A percentile compares a stretch with the other conserved stretches of the same genome.
Evolutionary conservation across 2,113 vertebrate species (phyloP).

Genomic region (Hymenochirus boettgeri): DNA sequence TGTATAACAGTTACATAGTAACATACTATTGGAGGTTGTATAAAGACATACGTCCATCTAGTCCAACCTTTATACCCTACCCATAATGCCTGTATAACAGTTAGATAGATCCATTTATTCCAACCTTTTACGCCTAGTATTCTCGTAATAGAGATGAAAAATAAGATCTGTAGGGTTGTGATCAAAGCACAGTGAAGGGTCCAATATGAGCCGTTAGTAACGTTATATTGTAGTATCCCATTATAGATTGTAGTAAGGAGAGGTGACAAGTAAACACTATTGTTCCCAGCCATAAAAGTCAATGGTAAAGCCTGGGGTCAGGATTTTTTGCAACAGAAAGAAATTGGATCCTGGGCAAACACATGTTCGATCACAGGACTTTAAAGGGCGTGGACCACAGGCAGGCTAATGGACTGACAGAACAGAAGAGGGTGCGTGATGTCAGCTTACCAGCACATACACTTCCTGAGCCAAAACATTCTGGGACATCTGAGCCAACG

Average conservation of each 20-base stretch:
- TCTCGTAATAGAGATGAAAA: too few species aligned
- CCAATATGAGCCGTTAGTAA: too few species aligned
- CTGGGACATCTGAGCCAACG: slow-evolving; percentile 86
- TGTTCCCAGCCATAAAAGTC: slow-evolving; percentile 73
- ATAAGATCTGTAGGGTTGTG: too few species aligned
- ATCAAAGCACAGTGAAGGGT: too few species aligned
- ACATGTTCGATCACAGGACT: slow-evolving; percentile 79
- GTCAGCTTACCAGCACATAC: slow-evolving; percentile 96
- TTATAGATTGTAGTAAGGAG: background rate
- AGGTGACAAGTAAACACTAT: slow-evolving; percentile 44
- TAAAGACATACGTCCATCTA: too few species aligned
- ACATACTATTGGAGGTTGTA: too few species aligned
- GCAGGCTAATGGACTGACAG: slow-evolving; percentile 78
- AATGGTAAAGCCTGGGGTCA: slow-evolving; percentile 64
- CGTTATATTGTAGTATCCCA: too few species aligned
- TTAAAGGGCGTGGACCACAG: slow-evolving; percentile 63
- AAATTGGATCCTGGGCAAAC: slow-evolving; percentile 78
- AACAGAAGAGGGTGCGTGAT: slow-evolving; percentile 80
- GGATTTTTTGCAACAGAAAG: slow-evolving; percentile 60
- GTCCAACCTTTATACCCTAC: too few species aligned
- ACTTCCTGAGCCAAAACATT: slow-evolving; percentile 99
- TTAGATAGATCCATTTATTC: too few species aligned
- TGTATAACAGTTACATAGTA: too few species aligned
- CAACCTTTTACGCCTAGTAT: too few species aligned
- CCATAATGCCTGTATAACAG: too few species aligned